phyloP scores from a whole-genome alignment of 2,797 vertebrate species.

The Sus cebifrons region DNA sequence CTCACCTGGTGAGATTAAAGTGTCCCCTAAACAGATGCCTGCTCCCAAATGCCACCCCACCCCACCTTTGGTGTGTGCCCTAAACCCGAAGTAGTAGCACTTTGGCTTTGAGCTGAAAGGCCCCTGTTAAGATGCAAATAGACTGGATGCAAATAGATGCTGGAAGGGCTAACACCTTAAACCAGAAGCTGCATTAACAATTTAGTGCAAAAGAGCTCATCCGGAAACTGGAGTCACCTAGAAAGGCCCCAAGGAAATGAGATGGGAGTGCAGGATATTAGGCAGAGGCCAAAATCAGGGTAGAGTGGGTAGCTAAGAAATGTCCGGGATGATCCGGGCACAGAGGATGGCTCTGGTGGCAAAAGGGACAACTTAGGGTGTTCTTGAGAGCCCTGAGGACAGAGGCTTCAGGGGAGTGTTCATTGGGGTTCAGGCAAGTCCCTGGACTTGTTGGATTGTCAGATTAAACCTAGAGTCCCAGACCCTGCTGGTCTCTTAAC shows the following conservation, averaged over 20 bases:
- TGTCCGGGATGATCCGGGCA: background rate
- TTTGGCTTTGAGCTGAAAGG: constrained; percentile 43
- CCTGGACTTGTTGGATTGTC: background rate
- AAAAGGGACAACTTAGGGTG: background rate
- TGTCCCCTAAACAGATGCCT: background rate
- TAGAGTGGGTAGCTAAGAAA: background rate
- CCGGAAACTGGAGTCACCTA: background rate
- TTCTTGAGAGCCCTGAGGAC: background rate
- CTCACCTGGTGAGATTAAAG: background rate
- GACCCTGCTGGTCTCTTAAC: background rate
- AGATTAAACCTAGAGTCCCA: background rate
- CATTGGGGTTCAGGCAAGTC: background rate
- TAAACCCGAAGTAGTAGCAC: constrained; percentile 58
- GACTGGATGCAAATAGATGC: constrained; percentile 54
- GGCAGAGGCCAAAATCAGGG: background rate
- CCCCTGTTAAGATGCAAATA: constrained; percentile 64
- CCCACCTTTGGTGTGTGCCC: background rate
- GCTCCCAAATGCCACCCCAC: background rate
- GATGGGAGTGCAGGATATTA: background rate
- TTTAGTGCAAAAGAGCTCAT: background rate
- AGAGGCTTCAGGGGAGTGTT: background rate
- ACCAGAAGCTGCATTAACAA: constrained; percentile 24
- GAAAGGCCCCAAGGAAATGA: constrained; percentile 4
- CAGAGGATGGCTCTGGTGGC: background rate
- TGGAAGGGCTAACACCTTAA: constrained; percentile 23